Evolutionary conservation across 2,888 invertebrate species (phyloP), one percentile per base, ranked within the genome.

Genomic region (Xiphydria camelus): DNA sequence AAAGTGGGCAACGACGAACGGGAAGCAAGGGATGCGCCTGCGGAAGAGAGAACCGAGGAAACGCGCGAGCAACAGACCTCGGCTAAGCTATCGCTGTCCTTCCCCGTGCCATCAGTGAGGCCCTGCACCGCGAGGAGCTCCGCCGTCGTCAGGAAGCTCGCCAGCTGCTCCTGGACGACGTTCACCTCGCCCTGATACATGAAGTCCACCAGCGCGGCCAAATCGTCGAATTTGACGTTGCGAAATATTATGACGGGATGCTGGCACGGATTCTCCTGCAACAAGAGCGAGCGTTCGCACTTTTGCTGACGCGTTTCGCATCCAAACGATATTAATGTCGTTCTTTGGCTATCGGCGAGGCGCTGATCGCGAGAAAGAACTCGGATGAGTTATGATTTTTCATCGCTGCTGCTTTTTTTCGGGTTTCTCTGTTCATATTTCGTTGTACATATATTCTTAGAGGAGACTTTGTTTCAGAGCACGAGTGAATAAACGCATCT

Each of bases 101-200:
- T 71, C 45, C 80, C 81, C 21, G 71, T 70, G 45, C 77, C 77
- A 65, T 85, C 84, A 34, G 89, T 87, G 50, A 89, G 79, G 43
- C 89, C 89, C 71, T 88, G 88, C 40, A 89, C 87, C 59, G 88
- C 87, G 61, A 89, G 75, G 51, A 88, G 76, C 72, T 89, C 89
- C 4, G 89, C 89, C 12, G 89, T 88, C 59, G 86, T 85, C 38
- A 89, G 78, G 76, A 89, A 89, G 47, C 88, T 88, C 55, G 87
- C 85, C 59, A 89, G 75, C 53, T 88, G 87, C 67, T 89, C 88
- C 70, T 89, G 89, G 59, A 86, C 84, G 32, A 90, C 88, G 60
- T 88, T 89, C 4, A 90, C 89, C 78, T 90, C 89, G 44, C 90
- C 90, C 64, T 78, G 87, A 65, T 90, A 90, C 86, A 90, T 89